Evolutionary conservation across 2,113 vertebrate genomes (phyloP), one percentile per base, ranked within the genome.

Genomic region (Asarcornis scutulata): DNA sequence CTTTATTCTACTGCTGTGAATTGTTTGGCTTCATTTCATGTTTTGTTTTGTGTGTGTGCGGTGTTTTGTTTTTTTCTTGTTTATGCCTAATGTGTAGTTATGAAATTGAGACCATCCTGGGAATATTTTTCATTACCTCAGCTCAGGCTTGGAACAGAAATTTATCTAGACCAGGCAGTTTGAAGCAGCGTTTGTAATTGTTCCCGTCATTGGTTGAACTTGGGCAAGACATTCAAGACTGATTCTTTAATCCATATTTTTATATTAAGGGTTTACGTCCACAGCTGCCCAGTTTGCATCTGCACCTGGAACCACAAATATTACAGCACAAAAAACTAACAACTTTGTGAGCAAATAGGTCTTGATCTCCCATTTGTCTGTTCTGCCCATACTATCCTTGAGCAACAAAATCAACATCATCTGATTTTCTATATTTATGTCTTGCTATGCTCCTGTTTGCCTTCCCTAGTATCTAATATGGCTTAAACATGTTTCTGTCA

Each of bases 1-100:
- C 76, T 94, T 94, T 95, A 89, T 96, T 96, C 93, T 94, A 55
- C 92, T 86, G 68, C 83, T 85, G 86, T 93, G 93, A 94, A 44
- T 66, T 95, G 76, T 94, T 96, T 84, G 73, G 69, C 66, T 93
- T 94, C 48, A 44, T 93, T 90, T 93, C 56, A 32, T 83, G 74
- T 52, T 64, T 84, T 32, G 12, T 13, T 31, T 63, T 89, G 15
- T 3, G 36, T 71, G 21, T 82, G 88, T 48, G 20, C 21, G 46
- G 46, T 32, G 12, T 13, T 31, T 63, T 48, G 46, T 21, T 48
- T 48, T 21, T 46, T 48, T 93, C 88, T 81, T 89, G 23, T 69
- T 93, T 90, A 29, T 76, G 72, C 55, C 92, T 97, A 55, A 82
- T 82, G n/a, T 73, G 83, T 79, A 69, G 74, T 91, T 94, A 94